Conservation (phyloP, 2,113 vertebrate species). For the Caloenas nicobarica region DNA sequence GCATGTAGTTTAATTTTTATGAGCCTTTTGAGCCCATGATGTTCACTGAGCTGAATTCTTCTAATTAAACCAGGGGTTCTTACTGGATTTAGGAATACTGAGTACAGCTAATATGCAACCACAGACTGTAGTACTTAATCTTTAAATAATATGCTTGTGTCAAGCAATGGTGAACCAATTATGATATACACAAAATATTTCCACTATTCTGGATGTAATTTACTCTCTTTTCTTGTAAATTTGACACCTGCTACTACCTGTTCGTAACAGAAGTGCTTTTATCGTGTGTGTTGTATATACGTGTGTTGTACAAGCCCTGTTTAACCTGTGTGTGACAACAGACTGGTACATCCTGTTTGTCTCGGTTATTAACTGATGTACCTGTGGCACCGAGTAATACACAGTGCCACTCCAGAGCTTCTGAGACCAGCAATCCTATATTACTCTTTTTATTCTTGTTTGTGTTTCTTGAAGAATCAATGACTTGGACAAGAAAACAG, state of each 20-base stretch:
- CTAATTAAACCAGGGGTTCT: background rate
- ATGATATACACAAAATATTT: background rate
- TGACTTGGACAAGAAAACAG: background rate
- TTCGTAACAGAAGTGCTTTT: background rate
- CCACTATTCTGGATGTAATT: background rate
- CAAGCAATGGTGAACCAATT: background rate
- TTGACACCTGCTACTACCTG: background rate
- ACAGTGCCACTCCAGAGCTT: background rate
- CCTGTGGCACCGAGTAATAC: background rate
- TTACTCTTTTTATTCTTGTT: background rate
- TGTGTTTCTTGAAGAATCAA: background rate
- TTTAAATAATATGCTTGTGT: background rate
- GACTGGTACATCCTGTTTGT: accelerated
- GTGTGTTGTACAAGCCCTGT: background rate
- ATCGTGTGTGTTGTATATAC: accelerated
- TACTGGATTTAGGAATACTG: background rate
- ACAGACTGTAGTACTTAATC: background rate
- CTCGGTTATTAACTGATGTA: accelerated
- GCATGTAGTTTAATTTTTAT: background rate
- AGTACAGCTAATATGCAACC: background rate
- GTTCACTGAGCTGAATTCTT: background rate
- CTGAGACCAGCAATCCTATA: background rate
- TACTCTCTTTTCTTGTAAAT: background rate
- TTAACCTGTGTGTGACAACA: background rate
- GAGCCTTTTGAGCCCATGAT: background rate